phyloP scores from a whole-genome alignment of 2,888 invertebrate genomes.

The Lasioglossum villosulum region DNA sequence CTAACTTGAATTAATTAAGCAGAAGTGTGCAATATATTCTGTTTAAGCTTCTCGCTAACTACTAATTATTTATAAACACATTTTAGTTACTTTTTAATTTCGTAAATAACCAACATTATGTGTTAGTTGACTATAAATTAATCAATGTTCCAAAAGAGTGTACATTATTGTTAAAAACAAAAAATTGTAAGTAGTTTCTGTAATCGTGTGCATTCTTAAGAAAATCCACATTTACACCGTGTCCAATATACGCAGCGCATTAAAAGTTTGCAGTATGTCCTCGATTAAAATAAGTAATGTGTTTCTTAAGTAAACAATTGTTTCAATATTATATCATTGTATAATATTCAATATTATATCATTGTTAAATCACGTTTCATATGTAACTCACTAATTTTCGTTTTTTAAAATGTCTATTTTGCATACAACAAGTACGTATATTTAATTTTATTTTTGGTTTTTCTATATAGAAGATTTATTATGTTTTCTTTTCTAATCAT shows the following conservation, averaged over 20 bases:
- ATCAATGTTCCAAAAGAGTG: background rate
- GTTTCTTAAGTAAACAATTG: background rate
- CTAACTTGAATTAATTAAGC: background rate
- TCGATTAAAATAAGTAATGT: background rate
- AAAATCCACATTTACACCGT: background rate
- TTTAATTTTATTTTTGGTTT: too few species aligned
- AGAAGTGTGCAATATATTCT: background rate
- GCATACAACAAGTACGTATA: too few species aligned
- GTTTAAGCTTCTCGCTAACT: background rate
- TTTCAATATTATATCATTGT: background rate
- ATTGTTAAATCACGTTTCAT: too few species aligned
- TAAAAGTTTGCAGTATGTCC: background rate
- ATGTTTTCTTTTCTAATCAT: too few species aligned
- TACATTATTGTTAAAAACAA: background rate
- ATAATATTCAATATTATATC: too few species aligned
- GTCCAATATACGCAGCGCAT: background rate
- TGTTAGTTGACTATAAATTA: background rate
- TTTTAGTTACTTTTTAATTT: background rate
- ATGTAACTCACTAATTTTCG: too few species aligned
- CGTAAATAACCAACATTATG: background rate
- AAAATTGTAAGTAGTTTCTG: background rate
- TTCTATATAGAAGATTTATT: too few species aligned
- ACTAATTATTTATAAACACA: background rate
- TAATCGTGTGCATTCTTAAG: background rate
- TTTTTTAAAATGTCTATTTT: too few species aligned